Base-by-base conservation (phyloP, 1,140 invertebrate species). In the Coboldia fuscipes region DNA sequence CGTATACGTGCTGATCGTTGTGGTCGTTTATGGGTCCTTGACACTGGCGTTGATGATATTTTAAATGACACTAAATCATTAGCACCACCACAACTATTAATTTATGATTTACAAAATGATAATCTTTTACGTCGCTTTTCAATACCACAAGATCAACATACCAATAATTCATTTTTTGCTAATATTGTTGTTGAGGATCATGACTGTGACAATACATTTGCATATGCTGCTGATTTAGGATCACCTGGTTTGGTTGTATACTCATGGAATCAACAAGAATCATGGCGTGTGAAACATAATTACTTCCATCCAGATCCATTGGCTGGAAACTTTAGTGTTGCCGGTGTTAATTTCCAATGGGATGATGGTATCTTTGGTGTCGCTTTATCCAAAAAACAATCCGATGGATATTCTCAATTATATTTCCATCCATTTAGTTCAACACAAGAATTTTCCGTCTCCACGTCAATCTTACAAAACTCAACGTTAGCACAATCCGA, bases 381-480 rank as follows among this genome's bases (percentile, higher is more conserved):
- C 29, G 70, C 70, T 0, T 41, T 79, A 8, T 65, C 66, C 3
- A 65, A 64, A 5, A 62, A 68, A 0, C 62, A 63, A 29, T 39
- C 52, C 2, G 66, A 76, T 36, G 74, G 73, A 19, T 76, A 57
- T 44, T 70, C 75, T 36, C 76, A 67, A 0, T 15, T 81, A 3
- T 82, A 77, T 41, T 83, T 81, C 58, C 77, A 81, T 48, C 72
- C 77, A 0, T 61, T 82, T 41, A 66, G 71, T 9, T 78, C 75
- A 38, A 71, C 62, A 12, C 66, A 70, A 45, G 76, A 81, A 46
- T 83, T 77, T 45, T 48, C 68, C 0, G 73, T 78, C 0, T 72
- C 61, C 6, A 79, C 74, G 0, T 65, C 62, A 27, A 55, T 72
- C 16, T 48, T 80, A 13, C 60, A 70, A 18, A 68, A 77, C 45